Evolutionary conservation across 2,113 vertebrate species (phyloP).

Genomic region (Myrmecophaga tridactyla): DNA sequence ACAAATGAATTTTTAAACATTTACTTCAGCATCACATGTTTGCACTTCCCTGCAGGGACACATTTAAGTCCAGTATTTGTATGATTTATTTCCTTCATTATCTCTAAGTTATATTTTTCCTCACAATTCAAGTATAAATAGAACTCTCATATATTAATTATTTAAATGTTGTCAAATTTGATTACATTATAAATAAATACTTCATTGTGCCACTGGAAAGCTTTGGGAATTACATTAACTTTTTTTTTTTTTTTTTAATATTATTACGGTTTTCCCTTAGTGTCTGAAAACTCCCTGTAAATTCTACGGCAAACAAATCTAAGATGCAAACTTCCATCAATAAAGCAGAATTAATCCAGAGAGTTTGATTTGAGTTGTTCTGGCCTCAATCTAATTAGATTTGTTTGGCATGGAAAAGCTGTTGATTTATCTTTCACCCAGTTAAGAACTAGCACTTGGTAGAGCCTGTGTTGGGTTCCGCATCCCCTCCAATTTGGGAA

Average conservation of each 20-base stretch:
- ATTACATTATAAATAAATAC: neutral
- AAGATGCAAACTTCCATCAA: neutral
- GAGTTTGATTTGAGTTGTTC: neutral
- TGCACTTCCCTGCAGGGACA: neutral
- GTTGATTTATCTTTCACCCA: neutral
- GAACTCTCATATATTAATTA: neutral
- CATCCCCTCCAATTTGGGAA: neutral
- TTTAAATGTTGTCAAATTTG: neutral
- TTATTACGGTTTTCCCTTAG: neutral
- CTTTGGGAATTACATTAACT: neutral
- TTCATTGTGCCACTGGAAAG: neutral
- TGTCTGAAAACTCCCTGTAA: neutral
- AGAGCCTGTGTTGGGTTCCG: neutral
- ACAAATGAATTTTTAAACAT: neutral
- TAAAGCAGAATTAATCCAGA: neutral
- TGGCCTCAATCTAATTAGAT: neutral
- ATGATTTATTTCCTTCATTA: neutral
- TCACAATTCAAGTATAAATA: neutral
- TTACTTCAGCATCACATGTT: neutral
- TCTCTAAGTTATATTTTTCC: neutral
- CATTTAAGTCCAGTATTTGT: neutral
- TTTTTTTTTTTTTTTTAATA: neutral
- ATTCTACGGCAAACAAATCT: neutral
- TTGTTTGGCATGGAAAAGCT: neutral
- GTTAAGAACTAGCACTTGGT: neutral